Percentiles rank a stretch among this genome's conserved stretches.
Conservation (phyloP, 2,797 vertebrate genomes). For the Cryptoprocta ferox region DNA sequence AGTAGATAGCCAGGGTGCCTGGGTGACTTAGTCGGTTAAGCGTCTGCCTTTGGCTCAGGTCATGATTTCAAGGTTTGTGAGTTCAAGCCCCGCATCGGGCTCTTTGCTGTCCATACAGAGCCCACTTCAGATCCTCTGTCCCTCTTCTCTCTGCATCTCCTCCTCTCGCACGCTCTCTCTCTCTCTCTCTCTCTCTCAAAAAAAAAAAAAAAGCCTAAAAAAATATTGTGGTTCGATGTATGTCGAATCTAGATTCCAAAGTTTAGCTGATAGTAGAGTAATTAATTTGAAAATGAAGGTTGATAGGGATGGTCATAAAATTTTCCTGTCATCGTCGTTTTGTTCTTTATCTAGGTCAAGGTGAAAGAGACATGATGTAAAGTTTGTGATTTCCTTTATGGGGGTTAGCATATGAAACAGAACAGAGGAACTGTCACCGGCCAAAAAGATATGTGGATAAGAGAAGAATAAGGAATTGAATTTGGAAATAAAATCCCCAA, state of each 20-base stretch:
- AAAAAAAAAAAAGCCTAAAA: too few species aligned
- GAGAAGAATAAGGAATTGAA: not conserved
- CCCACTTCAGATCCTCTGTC: too few species aligned
- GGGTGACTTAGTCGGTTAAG: too few species aligned
- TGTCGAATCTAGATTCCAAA: constrained; percentile 17
- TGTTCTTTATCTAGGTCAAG: not conserved
- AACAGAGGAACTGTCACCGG: not conserved
- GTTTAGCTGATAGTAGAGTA: not conserved
- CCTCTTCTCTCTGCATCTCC: too few species aligned
- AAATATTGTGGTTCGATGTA: not conserved
- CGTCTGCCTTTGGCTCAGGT: too few species aligned
- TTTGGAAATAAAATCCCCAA: not conserved
- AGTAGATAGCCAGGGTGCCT: not conserved
- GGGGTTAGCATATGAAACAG: not conserved
- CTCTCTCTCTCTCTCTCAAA: too few species aligned
- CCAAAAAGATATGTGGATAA: not conserved
- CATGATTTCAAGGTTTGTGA: too few species aligned
- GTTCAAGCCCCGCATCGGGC: too few species aligned
- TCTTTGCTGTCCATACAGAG: too few species aligned
- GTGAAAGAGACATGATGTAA: not conserved
- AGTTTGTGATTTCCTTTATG: not conserved
- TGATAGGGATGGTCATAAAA: not conserved
- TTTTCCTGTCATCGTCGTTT: not conserved
- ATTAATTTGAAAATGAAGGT: not conserved
- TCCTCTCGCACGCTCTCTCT: too few species aligned